phyloP scores from a whole-genome alignment of 64 coral and sea anemone species.

The Montipora capricornis region DNA sequence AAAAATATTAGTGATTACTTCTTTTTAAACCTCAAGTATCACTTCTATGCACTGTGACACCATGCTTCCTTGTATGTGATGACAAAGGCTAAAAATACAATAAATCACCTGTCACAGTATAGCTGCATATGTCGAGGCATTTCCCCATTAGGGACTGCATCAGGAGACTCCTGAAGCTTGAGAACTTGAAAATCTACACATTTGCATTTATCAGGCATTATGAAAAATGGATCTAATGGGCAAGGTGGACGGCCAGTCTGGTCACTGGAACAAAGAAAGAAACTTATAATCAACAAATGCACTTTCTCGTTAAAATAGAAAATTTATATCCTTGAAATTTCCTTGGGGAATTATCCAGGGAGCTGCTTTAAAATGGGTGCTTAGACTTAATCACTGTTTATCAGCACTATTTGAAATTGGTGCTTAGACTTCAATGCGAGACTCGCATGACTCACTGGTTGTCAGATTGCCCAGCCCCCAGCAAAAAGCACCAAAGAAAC shows the following conservation, averaged over 20 bases:
- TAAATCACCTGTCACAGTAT: slow-evolving; percentile 92
- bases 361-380: too few relatives aligned
- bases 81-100: neutral
- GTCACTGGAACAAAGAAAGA: slow-evolving; percentile 63
- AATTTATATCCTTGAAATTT: too few relatives aligned
- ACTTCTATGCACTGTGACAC: too few relatives aligned
- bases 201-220: slow-evolving; percentile 99
- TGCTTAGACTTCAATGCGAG: too few relatives aligned
- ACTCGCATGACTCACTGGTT: too few relatives aligned
- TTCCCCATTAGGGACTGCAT: slow-evolving; percentile 99
- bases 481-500: too few relatives aligned
- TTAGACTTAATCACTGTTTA: too few relatives aligned
- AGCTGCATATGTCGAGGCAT: slow-evolving; percentile 99
- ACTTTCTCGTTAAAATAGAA: neutral
- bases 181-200: slow-evolving; percentile 99
- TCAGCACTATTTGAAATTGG: too few relatives aligned
- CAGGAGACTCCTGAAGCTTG: slow-evolving; percentile 97
- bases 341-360: too few relatives aligned
- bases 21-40: too few relatives aligned
- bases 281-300: neutral
- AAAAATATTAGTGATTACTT: too few relatives aligned
- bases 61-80: neutral
- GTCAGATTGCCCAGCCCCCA: too few relatives aligned
- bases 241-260: slow-evolving; percentile 93
- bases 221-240: slow-evolving; percentile 96